Evolutionary conservation across 2,797 vertebrate genomes (phyloP).

Genomic region (Vireo griseus): DNA sequence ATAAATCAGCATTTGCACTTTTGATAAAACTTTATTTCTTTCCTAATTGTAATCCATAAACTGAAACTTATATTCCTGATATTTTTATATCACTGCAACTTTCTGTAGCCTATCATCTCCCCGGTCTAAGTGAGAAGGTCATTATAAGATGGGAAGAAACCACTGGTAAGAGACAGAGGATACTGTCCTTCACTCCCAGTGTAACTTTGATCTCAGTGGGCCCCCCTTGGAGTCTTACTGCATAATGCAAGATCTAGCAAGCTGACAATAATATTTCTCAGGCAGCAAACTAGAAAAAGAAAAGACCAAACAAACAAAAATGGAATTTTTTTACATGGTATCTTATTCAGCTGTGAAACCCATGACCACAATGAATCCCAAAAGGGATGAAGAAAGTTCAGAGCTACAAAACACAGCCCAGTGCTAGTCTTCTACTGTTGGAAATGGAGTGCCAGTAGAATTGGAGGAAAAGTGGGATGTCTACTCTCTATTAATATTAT

Average conservation of each 20-base stretch:
- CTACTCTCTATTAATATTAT: not conserved
- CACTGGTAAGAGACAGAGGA: not conserved
- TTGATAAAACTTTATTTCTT: not conserved
- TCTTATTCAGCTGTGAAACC: not conserved
- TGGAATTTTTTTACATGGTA: not conserved
- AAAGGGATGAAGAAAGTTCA: not conserved
- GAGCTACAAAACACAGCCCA: not conserved
- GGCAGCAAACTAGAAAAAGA: not conserved
- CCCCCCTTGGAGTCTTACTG: not conserved
- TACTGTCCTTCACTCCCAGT: not conserved
- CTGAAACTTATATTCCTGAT: not conserved
- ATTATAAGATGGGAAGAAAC: not conserved
- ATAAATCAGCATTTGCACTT: not conserved
- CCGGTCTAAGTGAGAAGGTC: not conserved
- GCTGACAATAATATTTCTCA: not conserved
- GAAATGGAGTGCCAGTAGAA: not conserved
- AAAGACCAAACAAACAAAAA: not conserved
- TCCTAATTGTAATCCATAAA: not conserved
- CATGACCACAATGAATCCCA: fast-evolving
- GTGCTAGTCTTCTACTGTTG: not conserved
- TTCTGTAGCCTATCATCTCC: not conserved
- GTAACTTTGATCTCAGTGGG: not conserved
- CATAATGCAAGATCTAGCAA: not conserved
- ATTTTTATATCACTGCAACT: not conserved
- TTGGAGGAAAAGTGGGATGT: not conserved